Evolutionary conservation across 2,888 invertebrate genomes (phyloP).

Genomic region (Andrena fulva): DNA sequence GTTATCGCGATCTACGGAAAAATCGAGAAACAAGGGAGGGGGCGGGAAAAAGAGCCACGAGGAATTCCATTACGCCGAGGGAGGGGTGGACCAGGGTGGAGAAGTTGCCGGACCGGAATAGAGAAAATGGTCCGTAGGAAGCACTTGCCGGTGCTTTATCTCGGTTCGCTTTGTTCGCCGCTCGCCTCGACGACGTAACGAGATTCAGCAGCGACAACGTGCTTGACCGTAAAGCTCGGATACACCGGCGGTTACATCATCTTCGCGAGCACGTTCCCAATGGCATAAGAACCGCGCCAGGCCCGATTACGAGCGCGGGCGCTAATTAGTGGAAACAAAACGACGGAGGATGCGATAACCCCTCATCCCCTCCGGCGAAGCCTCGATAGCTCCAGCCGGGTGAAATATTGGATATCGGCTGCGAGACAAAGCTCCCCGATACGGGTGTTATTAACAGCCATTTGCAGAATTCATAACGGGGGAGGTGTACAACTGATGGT

Average conservation of each 20-base stretch:
- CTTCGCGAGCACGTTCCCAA: slow-evolving; percentile 9
- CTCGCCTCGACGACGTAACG: slow-evolving; percentile 34
- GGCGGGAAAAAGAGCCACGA: background rate
- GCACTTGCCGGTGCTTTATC: slow-evolving; percentile 26
- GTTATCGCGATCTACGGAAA: slow-evolving; percentile 10
- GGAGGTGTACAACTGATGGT: background rate
- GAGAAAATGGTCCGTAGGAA: slow-evolving; percentile 16
- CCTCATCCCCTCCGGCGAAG: background rate
- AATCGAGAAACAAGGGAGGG: background rate
- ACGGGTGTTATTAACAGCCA: slow-evolving; percentile 17
- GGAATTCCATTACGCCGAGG: slow-evolving; percentile 23
- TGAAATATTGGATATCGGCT: slow-evolving; percentile 27
- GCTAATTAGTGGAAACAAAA: slow-evolving; percentile 32
- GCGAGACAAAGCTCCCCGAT: background rate
- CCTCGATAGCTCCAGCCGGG: slow-evolving; percentile 9
- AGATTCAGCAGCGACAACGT: slow-evolving; percentile 35
- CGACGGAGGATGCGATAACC: slow-evolving; percentile 1
- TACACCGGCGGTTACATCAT: slow-evolving; percentile 18
- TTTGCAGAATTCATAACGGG: slow-evolving; percentile 22
- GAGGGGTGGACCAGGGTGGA: background rate
- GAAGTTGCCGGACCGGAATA: background rate
- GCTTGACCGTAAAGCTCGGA: slow-evolving; percentile 18
- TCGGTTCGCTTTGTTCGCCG: slow-evolving; percentile 28
- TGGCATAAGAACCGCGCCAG: background rate
- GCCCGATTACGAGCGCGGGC: slow-evolving; percentile 17